Percentiles rank a stretch among this genome's conserved stretches.
Conservation (phyloP, 2,888 invertebrate species). For the Unio pictorum region DNA sequence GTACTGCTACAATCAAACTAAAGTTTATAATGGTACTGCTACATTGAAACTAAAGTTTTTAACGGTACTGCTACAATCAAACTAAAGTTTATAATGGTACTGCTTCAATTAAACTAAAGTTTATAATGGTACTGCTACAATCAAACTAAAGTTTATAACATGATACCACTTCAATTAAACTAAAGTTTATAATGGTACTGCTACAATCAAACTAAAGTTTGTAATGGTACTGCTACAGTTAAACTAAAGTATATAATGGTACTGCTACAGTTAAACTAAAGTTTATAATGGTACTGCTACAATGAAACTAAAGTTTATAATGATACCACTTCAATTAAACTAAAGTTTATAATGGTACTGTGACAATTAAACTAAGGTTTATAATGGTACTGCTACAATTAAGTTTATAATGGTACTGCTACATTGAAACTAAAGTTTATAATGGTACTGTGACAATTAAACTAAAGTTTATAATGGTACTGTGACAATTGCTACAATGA, state of each 20-base stretch:
- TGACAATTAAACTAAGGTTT: background rate
- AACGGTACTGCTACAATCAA: background rate
- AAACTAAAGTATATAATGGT: background rate
- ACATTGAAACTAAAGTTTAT: background rate
- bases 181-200: background rate
- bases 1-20: background rate
- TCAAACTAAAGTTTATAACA: too few species aligned
- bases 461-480: background rate
- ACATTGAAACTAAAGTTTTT: background rate
- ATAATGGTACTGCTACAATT: background rate
- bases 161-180: background rate
- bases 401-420: background rate
- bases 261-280: background rate
- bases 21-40: background rate
- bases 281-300: too few species aligned
- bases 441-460: background rate
- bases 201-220: background rate
- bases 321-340: background rate
- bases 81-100: background rate
- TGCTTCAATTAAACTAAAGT: background rate
- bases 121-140: too few species aligned
- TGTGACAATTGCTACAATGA: background rate
- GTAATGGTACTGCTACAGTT: too few species aligned
- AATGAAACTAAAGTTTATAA: background rate
- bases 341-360: background rate